Evolutionary conservation across 2,888 invertebrate genomes (phyloP).

Genomic region (Pristionchus exspectatus): DNA sequence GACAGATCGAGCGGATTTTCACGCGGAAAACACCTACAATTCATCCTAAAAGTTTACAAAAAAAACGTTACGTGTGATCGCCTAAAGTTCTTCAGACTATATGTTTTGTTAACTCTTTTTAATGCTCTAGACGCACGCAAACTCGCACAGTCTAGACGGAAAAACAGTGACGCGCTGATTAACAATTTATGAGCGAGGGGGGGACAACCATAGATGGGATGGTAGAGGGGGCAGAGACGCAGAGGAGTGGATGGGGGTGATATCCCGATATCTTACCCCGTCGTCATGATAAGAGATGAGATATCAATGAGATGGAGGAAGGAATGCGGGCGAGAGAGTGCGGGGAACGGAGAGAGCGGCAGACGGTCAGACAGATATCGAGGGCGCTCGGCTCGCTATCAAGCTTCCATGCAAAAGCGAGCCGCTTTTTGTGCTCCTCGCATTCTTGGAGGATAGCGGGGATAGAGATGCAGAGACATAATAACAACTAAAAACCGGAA

Average conservation of each 20-base stretch:
- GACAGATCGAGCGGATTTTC: background rate
- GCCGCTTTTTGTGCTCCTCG: slow-evolving; percentile 12
- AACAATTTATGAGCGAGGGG: background rate
- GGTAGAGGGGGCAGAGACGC: slow-evolving; percentile 7
- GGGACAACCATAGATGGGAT: background rate
- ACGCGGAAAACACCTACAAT: background rate
- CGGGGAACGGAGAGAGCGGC: slow-evolving; percentile 43
- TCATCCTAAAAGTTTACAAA: background rate
- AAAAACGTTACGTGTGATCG: background rate
- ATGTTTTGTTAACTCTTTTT: background rate
- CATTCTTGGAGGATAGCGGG: background rate
- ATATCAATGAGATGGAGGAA: background rate
- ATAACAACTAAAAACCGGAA: background rate
- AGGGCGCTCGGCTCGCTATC: background rate
- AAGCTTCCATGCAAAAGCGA: background rate
- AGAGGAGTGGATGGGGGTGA: background rate
- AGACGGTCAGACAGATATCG: slow-evolving; percentile 27
- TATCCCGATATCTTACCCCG: background rate
- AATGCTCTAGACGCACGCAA: background rate
- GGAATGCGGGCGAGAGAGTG: slow-evolving; percentile 31
- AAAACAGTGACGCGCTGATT: background rate
- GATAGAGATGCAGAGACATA: background rate
- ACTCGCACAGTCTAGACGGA: background rate
- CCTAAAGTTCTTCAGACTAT: background rate
- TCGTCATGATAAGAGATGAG: slow-evolving; percentile 24